Percentiles rank a stretch among this genome's conserved stretches.
phyloP scores from a whole-genome alignment of 2,797 vertebrate genomes.

The Bufotes viridis region DNA sequence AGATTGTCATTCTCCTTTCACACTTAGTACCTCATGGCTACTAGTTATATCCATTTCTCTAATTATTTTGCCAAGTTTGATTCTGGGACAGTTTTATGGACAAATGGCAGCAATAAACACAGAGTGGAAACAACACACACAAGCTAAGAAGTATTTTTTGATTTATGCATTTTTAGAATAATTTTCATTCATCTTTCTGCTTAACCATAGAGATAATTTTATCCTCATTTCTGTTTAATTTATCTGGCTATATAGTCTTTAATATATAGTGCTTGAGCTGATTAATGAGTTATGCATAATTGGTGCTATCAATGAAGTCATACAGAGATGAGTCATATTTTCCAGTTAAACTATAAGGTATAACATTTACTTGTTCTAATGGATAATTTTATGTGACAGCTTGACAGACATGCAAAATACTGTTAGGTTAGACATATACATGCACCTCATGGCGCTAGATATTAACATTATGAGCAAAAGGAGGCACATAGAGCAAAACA shows the following conservation, averaged over 20 bases:
- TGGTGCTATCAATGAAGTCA: conserved; percentile 14
- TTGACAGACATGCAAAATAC: conserved; percentile 43
- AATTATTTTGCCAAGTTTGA: too few species aligned
- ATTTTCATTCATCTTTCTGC: too few species aligned
- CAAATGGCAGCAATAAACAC: too few species aligned
- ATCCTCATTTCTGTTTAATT: conserved; percentile 2
- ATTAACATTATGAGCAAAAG: conserved; percentile 27
- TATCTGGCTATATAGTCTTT: neutral
- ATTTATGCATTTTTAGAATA: too few species aligned
- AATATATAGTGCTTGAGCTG: neutral
- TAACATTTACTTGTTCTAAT: conserved; percentile 22
- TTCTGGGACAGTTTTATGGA: too few species aligned
- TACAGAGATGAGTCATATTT: conserved; percentile 30
- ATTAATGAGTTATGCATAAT: conserved; percentile 32
- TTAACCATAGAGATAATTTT: neutral
- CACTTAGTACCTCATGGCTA: too few species aligned
- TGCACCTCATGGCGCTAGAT: conserved; percentile 19
- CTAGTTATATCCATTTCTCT: too few species aligned
- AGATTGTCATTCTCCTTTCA: too few species aligned
- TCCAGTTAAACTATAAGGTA: conserved; percentile 10
- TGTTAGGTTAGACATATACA: conserved; percentile 23
- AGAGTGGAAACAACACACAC: too few species aligned
- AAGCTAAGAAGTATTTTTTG: too few species aligned
- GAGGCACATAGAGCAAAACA: neutral
- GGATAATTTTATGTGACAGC: conserved; percentile 32